Evolutionary conservation across 2,797 vertebrate species (phyloP).

Genomic region (Dicrostonyx torquatus): DNA sequence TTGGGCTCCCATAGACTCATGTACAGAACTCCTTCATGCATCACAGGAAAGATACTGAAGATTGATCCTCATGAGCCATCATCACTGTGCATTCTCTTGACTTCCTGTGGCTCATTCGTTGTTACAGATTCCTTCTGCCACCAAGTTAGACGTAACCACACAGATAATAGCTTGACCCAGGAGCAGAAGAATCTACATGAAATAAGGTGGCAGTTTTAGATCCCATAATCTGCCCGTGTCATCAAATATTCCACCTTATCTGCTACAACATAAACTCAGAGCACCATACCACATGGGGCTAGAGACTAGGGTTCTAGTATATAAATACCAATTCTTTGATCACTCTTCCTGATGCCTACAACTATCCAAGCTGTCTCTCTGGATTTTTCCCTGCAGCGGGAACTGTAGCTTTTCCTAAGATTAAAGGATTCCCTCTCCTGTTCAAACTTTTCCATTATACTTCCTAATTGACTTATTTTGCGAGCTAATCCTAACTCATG

Average conservation of each 20-base stretch:
- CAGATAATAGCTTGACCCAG: not conserved
- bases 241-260: not conserved
- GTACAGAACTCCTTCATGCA: not conserved
- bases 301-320: not conserved
- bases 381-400: not conserved
- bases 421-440: not conserved
- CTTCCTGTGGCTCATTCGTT: not conserved
- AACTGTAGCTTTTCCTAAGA: not conserved
- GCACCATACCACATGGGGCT: accelerated
- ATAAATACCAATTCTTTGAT: not conserved
- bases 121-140: not conserved
- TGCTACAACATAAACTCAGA: not conserved
- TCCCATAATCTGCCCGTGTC: not conserved
- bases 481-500: not conserved
- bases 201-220: not conserved
- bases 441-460: not conserved
- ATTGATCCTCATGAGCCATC: no score
- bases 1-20: not conserved
- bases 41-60: not conserved
- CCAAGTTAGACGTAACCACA: not conserved
- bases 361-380: not conserved
- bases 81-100: not conserved
- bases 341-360: not conserved
- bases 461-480: not conserved
- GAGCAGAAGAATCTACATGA: not conserved